Evolutionary conservation across 2,888 invertebrate genomes (phyloP).

Genomic region (Zeuzera pyrina): DNA sequence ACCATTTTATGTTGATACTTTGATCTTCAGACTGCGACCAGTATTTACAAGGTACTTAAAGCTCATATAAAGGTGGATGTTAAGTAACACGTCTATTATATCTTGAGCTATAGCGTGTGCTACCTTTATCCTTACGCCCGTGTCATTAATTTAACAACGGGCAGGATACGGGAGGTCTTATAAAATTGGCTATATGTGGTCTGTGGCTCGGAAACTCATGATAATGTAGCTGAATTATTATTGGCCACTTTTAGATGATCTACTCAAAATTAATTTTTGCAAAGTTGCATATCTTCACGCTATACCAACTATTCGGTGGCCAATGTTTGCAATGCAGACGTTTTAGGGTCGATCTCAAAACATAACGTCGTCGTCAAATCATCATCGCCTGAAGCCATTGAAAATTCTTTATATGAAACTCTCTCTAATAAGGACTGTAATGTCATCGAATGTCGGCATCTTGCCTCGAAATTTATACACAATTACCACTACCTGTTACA

Average conservation of each 20-base stretch:
- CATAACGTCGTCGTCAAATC: too few relatives aligned
- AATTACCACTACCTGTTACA: too few relatives aligned
- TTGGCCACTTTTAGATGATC: constrained; percentile 23
- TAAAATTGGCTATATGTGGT: constrained; percentile 26
- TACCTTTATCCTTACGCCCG: neutral
- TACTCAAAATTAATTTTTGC: constrained; percentile 19
- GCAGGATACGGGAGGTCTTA: constrained; percentile 19
- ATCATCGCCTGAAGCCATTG: too few relatives aligned
- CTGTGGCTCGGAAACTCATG: constrained; percentile 53
- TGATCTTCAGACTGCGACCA: too few relatives aligned
- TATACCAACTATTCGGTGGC: constrained; percentile 4
- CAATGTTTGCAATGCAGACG: too few relatives aligned
- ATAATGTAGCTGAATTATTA: constrained; percentile 53
- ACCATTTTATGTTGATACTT: too few relatives aligned
- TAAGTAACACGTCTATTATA: neutral
- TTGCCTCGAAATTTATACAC: too few relatives aligned
- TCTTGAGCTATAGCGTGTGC: constrained; percentile 2
- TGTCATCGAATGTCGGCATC: too few relatives aligned
- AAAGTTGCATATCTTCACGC: neutral
- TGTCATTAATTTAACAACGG: neutral
- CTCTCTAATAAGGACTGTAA: too few relatives aligned
- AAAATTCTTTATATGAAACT: too few relatives aligned
- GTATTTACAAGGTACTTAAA: neutral
- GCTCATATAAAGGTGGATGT: neutral
- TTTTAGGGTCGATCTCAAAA: too few relatives aligned